A percentile compares a stretch with the other conserved stretches of the same genome.
Conservation (phyloP, 1,140 invertebrate genomes). For the Tribolium madens region DNA sequence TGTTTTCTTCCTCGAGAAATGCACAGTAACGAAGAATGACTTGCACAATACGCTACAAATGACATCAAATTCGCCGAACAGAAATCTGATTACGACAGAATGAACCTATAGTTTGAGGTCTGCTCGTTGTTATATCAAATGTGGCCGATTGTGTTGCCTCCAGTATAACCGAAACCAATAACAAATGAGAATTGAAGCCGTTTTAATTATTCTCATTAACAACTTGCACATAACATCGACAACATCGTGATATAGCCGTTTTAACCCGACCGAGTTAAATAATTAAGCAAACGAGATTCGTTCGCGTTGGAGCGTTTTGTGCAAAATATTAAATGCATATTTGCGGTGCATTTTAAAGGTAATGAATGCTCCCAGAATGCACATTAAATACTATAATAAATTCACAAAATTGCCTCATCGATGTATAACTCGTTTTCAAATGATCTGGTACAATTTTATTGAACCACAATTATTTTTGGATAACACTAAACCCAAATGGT, state of each 20-base stretch:
- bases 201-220: conserved; percentile 28
- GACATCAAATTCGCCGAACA: not conserved
- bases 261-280: conserved; percentile 21
- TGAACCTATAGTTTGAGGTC: not conserved
- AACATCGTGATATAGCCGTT: not conserved
- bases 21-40: too few relatives aligned
- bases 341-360: conserved; percentile 33
- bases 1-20: not conserved
- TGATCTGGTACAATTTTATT: conserved; percentile 21
- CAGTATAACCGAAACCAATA: not conserved
- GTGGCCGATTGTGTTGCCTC: not conserved
- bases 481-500: conserved; percentile 21
- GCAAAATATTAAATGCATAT: conserved; percentile 29
- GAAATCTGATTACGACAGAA: not conserved
- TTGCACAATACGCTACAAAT: not conserved
- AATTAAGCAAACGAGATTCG: conserved; percentile 28
- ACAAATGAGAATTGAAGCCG: conserved; percentile 16
- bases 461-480: conserved; percentile 35
- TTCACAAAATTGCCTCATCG: conserved; percentile 29
- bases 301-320: not conserved
- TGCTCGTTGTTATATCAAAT: not conserved
- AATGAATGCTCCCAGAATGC: conserved; percentile 5
- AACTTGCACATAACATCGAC: conserved; percentile 22
- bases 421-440: conserved; percentile 33
- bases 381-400: conserved; percentile 12